These are phyloP conservation scores for Cantharis flavilabris DNA, from an alignment of 2,888 invertebrate species.

Conservation along the genomic window DNA sequence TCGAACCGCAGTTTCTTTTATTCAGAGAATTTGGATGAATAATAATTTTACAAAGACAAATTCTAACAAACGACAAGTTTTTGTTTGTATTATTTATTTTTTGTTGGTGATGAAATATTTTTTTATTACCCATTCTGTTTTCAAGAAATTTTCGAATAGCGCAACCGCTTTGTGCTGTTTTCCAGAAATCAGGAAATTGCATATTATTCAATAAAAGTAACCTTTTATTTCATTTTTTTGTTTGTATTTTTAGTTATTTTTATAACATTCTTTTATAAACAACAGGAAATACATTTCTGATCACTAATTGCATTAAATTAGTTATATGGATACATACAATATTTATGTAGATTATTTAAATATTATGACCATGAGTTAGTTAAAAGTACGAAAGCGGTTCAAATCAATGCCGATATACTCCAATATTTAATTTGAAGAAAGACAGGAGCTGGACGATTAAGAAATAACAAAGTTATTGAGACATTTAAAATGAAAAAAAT, in stretches of 20 bases:
- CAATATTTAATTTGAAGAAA: not conserved
- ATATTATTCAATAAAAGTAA: slow-evolving; percentile 10
- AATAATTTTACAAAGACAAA: slow-evolving; percentile 13
- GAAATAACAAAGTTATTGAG: not conserved
- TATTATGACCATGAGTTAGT: not conserved
- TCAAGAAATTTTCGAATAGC: slow-evolving; percentile 1
- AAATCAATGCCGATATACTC: not conserved
- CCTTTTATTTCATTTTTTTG: slow-evolving; percentile 9
- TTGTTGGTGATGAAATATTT: not conserved
- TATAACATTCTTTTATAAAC: not conserved
- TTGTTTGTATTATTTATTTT: slow-evolving; percentile 8
- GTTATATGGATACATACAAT: not conserved
- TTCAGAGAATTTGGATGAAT: slow-evolving; percentile 11
- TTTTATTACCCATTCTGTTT: not conserved
- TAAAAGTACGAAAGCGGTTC: not conserved
- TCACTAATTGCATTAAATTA: not conserved
- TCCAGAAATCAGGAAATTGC: slow-evolving; percentile 11
- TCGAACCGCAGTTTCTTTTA: slow-evolving; percentile 17
- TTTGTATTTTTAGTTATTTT: not conserved
- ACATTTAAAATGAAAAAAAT: not conserved
- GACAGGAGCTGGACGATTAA: not conserved
- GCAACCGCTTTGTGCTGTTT: slow-evolving; percentile 6
- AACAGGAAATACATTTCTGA: not conserved
- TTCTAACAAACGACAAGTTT: slow-evolving; percentile 10
- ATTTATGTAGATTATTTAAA: not conserved